Conservation (phyloP, 2,888 invertebrate species). For the Carpatolechia fugitivella region DNA sequence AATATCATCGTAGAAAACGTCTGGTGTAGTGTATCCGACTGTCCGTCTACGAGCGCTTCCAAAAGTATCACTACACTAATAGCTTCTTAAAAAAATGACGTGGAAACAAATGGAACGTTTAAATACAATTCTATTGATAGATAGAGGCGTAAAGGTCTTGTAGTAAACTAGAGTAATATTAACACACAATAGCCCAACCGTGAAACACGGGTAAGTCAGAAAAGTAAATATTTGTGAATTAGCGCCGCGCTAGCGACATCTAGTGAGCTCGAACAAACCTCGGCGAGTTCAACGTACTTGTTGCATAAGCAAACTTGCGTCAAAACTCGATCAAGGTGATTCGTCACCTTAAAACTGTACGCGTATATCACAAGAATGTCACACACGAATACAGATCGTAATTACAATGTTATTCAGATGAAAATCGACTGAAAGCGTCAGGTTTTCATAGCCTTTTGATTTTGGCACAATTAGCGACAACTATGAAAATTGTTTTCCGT, state of each 20-base stretch:
- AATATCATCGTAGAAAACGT: not conserved
- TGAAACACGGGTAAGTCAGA: conserved; percentile 38
- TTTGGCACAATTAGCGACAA: not conserved
- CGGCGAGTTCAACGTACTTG: conserved; percentile 50
- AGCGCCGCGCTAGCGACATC: conserved; percentile 27
- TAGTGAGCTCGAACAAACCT: conserved; percentile 28
- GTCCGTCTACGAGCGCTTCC: not conserved
- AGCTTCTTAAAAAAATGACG: too few relatives aligned
- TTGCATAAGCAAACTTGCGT: conserved; percentile 64
- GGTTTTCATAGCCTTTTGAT: not conserved
- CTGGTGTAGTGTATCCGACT: not conserved
- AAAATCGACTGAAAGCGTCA: not conserved
- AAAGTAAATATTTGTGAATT: conserved; percentile 61
- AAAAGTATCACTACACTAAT: too few relatives aligned
- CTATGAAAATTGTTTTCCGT: not conserved
- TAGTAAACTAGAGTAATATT: conserved; percentile 11
- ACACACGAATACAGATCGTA: not conserved
- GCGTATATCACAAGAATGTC: conserved; percentile 20
- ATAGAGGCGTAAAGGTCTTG: too few relatives aligned
- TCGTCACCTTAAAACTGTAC: conserved; percentile 36
- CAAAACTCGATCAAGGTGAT: conserved; percentile 71
- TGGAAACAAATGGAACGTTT: too few relatives aligned
- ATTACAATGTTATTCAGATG: not conserved
- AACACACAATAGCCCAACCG: conserved; percentile 24
- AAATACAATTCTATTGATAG: too few relatives aligned